A percentile compares a stretch with the other conserved stretches of the same genome.
phyloP scores from a whole-genome alignment of 2,113 vertebrate genomes.

The Psilopogon haemacephalus region DNA sequence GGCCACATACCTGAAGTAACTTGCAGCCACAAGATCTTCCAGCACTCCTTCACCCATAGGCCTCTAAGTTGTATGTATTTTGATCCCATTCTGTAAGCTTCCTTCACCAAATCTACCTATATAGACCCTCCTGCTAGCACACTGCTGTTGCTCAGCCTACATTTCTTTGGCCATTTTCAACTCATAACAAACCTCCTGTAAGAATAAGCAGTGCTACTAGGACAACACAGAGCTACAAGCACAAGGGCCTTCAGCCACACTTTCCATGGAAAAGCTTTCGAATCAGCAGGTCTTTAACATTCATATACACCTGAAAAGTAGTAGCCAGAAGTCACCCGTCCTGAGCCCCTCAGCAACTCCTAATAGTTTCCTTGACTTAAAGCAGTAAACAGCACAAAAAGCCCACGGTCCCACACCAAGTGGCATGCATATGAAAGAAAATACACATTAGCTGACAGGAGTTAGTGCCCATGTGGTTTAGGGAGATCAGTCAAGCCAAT shows the following conservation, averaged over 20 bases:
- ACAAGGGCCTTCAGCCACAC: background rate
- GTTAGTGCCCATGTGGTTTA: rapidly evolving
- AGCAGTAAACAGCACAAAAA: background rate
- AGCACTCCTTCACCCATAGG: background rate
- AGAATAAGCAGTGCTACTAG: background rate
- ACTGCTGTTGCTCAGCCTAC: background rate
- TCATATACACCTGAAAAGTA: background rate
- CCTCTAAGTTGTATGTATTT: background rate
- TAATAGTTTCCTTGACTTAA: background rate
- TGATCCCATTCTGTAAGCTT: background rate
- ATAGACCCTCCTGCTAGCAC: no score
- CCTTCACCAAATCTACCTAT: background rate
- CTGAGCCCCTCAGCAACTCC: background rate
- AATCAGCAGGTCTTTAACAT: background rate
- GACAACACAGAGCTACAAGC: background rate
- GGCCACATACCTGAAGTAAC: background rate
- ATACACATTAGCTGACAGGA: background rate
- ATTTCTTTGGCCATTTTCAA: background rate
- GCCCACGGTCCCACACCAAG: background rate
- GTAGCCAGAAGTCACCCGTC: background rate
- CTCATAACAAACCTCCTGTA: background rate
- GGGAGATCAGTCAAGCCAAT: background rate
- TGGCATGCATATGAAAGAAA: background rate
- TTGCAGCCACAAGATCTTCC: background rate
- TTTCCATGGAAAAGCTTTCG: background rate